Percentiles rank a stretch among this genome's conserved stretches.
phyloP scores from a whole-genome alignment of 2,797 vertebrate genomes.

The Mastacembelus armatus region DNA sequence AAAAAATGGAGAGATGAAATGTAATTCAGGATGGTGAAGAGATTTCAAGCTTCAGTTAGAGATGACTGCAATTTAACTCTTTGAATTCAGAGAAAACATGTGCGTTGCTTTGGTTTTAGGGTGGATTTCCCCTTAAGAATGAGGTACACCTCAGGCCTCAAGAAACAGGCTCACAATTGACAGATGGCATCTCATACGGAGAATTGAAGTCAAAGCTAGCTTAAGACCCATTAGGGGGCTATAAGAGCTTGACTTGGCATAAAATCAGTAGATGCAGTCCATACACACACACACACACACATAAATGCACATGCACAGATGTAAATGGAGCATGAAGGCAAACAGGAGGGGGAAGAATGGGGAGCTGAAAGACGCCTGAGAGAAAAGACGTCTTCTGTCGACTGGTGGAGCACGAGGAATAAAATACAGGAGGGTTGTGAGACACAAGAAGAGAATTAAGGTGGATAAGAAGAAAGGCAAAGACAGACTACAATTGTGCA shows the following conservation, averaged over 20 bases:
- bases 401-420: conserved; percentile 27
- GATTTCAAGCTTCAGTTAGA: conserved; percentile 15
- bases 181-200: conserved; percentile 64
- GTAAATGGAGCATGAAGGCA: conserved; percentile 73
- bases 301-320: conserved; percentile 31
- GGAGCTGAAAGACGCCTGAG: conserved; percentile 55
- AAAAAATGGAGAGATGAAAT: conserved; percentile 2
- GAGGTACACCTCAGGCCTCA: conserved; percentile 41
- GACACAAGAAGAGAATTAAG: conserved; percentile 20
- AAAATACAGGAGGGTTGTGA: not conserved
- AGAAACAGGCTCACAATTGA: conserved; percentile 61
- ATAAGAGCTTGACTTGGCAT: conserved; percentile 68
- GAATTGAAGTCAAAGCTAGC: conserved; percentile 65
- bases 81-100: not conserved
- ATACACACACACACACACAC: conserved; percentile 25
- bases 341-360: conserved; percentile 59
- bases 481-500: not conserved
- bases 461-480: not conserved
- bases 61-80: not conserved
- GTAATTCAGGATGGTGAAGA: not conserved
- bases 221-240: conserved; percentile 77
- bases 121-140: conserved; percentile 43
- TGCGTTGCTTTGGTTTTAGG: conserved; percentile 40
- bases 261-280: conserved; percentile 47
- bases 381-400: conserved; percentile 45